These are phyloP conservation scores for Hypotaenidia philippensis DNA, from an alignment of 2,797 vertebrate species.

Conservation along the genomic window DNA sequence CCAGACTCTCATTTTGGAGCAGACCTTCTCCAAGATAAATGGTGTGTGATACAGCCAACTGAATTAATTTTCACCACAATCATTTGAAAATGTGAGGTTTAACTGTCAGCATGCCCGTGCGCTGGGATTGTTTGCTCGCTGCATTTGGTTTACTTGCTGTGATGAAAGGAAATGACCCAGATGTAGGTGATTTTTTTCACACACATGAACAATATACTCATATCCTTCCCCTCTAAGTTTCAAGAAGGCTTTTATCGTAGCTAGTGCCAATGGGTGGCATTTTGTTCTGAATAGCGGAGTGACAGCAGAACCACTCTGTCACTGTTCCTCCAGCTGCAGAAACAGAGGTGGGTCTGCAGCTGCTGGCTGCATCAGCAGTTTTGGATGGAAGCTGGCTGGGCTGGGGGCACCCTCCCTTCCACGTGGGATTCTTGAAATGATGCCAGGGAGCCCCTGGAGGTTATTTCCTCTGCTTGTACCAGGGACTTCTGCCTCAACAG, in stretches of 20 bases:
- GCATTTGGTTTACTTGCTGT: not conserved
- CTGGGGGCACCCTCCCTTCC: not conserved
- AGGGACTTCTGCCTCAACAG: not conserved
- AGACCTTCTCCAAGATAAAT: slow-evolving; percentile 35
- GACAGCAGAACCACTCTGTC: not conserved
- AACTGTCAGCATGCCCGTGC: not conserved
- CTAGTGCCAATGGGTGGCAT: not conserved
- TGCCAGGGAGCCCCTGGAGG: not conserved
- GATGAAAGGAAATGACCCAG: not conserved
- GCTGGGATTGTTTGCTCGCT: not conserved
- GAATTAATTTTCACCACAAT: not conserved
- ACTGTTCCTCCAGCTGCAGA: not conserved
- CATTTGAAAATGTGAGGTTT: not conserved
- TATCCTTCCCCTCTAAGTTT: not conserved
- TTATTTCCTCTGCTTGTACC: not conserved
- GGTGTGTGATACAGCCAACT: slow-evolving; percentile 12
- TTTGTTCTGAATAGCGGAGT: not conserved
- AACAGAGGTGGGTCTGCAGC: not conserved
- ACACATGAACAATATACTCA: not conserved
- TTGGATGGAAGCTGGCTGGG: not conserved
- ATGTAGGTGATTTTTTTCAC: not conserved
- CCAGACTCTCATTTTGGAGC: slow-evolving; percentile 53
- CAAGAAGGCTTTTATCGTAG: not conserved
- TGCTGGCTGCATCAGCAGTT: not conserved
- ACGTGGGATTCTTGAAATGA: not conserved